A percentile compares a stretch with the other conserved stretches of the same genome.
These are phyloP conservation scores for Vidua macroura DNA, from an alignment of 2,113 vertebrate genomes.

Conservation along the genomic window DNA sequence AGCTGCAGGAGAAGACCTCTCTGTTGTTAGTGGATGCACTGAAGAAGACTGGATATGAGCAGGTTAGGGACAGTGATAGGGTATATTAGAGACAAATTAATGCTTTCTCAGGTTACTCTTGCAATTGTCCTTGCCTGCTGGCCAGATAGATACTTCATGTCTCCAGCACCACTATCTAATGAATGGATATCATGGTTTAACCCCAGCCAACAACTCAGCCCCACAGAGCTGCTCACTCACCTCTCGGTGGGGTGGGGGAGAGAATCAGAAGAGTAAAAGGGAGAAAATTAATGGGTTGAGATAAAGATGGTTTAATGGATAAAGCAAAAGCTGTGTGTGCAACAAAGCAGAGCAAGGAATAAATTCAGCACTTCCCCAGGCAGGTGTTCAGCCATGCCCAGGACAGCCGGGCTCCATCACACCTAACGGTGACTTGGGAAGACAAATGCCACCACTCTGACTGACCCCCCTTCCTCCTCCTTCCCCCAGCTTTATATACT, in stretches of 20 bases:
- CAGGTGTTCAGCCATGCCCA: neutral
- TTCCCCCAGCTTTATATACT: neutral
- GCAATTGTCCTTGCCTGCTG: neutral
- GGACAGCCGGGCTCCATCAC: neutral
- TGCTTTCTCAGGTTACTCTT: neutral
- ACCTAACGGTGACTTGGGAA: rapidly evolving
- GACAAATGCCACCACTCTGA: neutral
- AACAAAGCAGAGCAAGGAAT: neutral
- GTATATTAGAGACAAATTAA: neutral
- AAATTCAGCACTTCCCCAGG: neutral
- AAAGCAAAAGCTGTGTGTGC: neutral
- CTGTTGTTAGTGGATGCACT: neutral
- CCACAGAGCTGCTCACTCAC: neutral
- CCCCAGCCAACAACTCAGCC: neutral
- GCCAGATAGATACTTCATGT: neutral
- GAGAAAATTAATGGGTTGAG: neutral
- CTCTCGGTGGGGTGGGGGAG: rapidly evolving
- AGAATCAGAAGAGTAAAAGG: neutral
- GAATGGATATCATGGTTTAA: neutral
- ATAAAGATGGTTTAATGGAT: neutral
- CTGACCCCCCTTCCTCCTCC: neutral
- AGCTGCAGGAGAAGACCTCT: neutral
- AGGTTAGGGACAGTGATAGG: neutral
- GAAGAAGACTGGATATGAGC: neutral
- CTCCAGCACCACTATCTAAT: neutral